Conservation (phyloP, 2,113 vertebrate species). For the Alethe diademata region DNA sequence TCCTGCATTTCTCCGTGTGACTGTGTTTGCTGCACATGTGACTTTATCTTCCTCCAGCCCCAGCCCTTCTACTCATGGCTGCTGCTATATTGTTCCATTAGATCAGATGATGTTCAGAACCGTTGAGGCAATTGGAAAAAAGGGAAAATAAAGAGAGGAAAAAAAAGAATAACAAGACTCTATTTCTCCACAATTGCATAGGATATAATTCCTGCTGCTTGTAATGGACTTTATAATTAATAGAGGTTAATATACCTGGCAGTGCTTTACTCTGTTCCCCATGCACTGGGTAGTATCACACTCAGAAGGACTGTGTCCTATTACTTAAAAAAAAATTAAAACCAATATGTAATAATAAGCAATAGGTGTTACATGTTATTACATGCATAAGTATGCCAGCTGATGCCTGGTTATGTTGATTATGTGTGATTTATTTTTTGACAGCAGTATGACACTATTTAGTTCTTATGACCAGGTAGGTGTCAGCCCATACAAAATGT, state of each 20-base stretch:
- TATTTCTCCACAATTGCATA: not conserved
- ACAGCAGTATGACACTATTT: not conserved
- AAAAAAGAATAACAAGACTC: fast-evolving
- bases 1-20: not conserved
- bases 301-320: not conserved
- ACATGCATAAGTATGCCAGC: not conserved
- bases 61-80: not conserved
- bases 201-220: not conserved
- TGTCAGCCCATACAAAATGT: not conserved
- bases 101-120: not conserved
- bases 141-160: too few species aligned
- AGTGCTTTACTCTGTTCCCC: not conserved
- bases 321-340: not conserved
- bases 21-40: not conserved
- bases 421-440: not conserved
- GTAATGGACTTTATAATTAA: not conserved
- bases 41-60: not conserved
- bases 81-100: not conserved
- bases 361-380: not conserved
- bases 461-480: not conserved
- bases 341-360: not conserved
- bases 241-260: not conserved
- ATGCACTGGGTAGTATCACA: not conserved
- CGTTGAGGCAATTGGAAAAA: not conserved
- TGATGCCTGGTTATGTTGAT: not conserved